A percentile compares a stretch with the other conserved stretches of the same genome.
Evolutionary conservation across 2,888 invertebrate species (phyloP).

Genomic region (Sthenelais limicola): DNA sequence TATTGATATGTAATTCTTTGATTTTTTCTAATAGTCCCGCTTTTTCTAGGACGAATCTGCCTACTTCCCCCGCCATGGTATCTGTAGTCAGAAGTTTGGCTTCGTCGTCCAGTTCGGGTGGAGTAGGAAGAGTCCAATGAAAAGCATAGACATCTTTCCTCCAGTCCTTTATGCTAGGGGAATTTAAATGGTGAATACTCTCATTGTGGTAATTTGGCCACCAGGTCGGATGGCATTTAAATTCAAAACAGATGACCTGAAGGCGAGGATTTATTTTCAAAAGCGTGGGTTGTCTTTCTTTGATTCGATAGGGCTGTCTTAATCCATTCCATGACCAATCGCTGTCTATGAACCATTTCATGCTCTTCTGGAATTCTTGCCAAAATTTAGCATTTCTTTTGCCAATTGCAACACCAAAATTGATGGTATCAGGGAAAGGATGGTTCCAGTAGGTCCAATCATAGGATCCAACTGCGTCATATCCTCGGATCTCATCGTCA

Average conservation of each 20-base stretch:
- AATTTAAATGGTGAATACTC: conserved; percentile 55
- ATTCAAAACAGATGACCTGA: conserved; percentile 65
- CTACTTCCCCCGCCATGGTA: conserved; percentile 66
- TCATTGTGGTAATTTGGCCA: conserved; percentile 60
- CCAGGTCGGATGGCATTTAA: conserved; percentile 67
- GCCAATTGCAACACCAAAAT: conserved; percentile 62
- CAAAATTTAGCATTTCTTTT: conserved; percentile 56
- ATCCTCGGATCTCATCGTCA: conserved; percentile 52
- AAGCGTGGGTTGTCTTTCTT: conserved; percentile 63
- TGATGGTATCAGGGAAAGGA: conserved; percentile 59
- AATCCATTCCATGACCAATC: conserved; percentile 58
- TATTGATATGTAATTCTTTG: neutral
- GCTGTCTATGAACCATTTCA: conserved; percentile 55
- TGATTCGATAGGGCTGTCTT: conserved; percentile 56
- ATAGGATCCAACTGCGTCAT: conserved; percentile 63
- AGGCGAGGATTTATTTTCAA: conserved; percentile 60
- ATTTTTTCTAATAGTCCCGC: conserved; percentile 44
- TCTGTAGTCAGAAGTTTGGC: conserved; percentile 48
- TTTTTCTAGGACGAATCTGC: conserved; percentile 57
- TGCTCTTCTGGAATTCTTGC: conserved; percentile 55
- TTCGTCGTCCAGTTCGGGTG: conserved; percentile 58
- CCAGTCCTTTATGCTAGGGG: conserved; percentile 61
- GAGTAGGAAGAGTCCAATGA: conserved; percentile 68
- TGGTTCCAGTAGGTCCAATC: conserved; percentile 64
- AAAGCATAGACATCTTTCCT: conserved; percentile 62